Evolutionary conservation across 1,140 invertebrate species (phyloP).

Genomic region (Drosophila pruinosa): DNA sequence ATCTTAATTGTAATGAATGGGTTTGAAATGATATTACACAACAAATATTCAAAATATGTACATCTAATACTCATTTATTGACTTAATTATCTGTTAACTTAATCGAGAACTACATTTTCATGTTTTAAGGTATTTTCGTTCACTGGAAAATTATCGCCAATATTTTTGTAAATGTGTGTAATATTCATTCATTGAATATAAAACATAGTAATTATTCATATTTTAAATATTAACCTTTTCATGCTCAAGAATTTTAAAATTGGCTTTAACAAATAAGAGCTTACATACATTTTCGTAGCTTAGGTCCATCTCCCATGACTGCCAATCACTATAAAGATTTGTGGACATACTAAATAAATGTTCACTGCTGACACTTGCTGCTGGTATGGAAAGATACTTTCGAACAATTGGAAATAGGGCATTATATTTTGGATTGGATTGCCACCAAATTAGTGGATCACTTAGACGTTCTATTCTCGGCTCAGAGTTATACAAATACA

Average conservation of each 20-base stretch:
- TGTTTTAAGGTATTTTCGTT: too few relatives aligned
- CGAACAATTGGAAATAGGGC: constrained; percentile 39
- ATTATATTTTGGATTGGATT: constrained; percentile 50
- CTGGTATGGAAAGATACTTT: constrained; percentile 42
- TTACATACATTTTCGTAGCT: constrained; percentile 44
- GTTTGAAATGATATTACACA: too few relatives aligned
- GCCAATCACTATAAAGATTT: constrained; percentile 44
- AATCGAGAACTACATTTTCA: too few relatives aligned
- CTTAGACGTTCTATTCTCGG: constrained; percentile 49
- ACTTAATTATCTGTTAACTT: too few relatives aligned
- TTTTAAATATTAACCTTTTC: neutral
- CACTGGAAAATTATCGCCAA: too few relatives aligned
- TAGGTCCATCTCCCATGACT: neutral
- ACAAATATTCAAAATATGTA: too few relatives aligned
- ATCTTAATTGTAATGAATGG: too few relatives aligned
- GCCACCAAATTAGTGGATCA: constrained; percentile 57
- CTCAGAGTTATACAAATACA: constrained; percentile 61
- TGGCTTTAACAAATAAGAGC: constrained; percentile 55
- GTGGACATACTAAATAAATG: constrained; percentile 31
- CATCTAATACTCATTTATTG: too few relatives aligned
- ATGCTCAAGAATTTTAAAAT: constrained; percentile 17
- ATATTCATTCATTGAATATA: neutral
- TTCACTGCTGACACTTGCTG: constrained; percentile 34
- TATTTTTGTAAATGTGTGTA: too few relatives aligned
- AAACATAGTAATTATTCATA: neutral